phyloP scores from a whole-genome alignment of 2,797 vertebrate species.

The Merluccius polli region DNA sequence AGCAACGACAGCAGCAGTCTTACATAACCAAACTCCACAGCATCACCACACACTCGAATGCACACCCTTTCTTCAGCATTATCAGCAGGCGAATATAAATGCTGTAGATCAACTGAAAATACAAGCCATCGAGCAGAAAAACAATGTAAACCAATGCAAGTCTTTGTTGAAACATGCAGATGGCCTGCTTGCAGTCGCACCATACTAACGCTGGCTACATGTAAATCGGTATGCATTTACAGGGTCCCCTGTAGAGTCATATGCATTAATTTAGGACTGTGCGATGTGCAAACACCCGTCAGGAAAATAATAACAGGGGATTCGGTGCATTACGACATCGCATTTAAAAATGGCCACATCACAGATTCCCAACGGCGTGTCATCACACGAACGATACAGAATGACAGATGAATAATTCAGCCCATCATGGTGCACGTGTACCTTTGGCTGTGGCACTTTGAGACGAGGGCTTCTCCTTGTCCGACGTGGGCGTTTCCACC shows the following conservation, averaged over 20 bases:
- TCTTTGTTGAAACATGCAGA: not conserved
- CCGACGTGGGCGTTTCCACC: slow-evolving; percentile 78
- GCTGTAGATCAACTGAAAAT: slow-evolving; percentile 17
- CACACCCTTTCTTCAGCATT: slow-evolving; percentile 20
- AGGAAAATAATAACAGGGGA: not conserved
- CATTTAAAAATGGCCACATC: not conserved
- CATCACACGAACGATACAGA: too few relatives aligned
- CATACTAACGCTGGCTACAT: not conserved
- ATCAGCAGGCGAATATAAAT: slow-evolving; percentile 18
- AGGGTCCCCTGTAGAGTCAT: not conserved
- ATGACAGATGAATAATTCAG: too few relatives aligned
- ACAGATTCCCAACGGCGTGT: not conserved
- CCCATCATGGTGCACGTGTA: slow-evolving; percentile 20
- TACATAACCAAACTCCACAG: slow-evolving; percentile 57
- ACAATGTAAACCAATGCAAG: not conserved
- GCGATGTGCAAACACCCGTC: not conserved
- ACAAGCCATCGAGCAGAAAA: slow-evolving; percentile 1
- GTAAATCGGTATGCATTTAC: not conserved
- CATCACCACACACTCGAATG: slow-evolving; percentile 26
- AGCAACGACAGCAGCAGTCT: slow-evolving; percentile 52
- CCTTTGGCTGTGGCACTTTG: slow-evolving; percentile 64
- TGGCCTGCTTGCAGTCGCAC: not conserved
- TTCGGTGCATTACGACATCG: not conserved
- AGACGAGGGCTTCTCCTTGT: slow-evolving; percentile 70
- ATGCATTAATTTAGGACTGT: not conserved